phyloP scores from a whole-genome alignment of 2,888 invertebrate species.

The Ochropacha duplaris region DNA sequence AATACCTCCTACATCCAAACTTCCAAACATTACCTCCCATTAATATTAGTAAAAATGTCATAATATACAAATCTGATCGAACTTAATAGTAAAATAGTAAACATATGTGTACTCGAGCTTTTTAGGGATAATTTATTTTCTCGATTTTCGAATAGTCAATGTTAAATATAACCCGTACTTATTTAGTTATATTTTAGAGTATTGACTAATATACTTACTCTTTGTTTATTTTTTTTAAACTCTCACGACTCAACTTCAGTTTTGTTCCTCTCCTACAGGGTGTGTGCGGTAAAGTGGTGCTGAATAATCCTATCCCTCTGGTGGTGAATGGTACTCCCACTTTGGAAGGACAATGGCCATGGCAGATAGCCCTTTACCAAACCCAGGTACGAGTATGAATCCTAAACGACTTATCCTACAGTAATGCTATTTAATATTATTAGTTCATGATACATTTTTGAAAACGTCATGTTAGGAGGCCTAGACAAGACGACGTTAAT shows the following conservation, averaged over 20 bases:
- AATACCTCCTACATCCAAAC: no score
- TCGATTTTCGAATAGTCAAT: background rate
- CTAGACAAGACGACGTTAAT: no score
- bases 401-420: background rate
- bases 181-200: background rate
- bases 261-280: constrained; percentile 38
- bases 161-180: background rate
- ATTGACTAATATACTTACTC: background rate
- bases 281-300: constrained; percentile 76
- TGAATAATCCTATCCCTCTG: constrained; percentile 79
- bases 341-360: constrained; percentile 85
- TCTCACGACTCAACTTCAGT: background rate
- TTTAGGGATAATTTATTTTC: background rate
- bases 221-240: background rate
- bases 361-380: constrained; percentile 86
- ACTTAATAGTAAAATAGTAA: background rate
- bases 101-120: background rate
- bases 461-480: no score
- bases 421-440: no score
- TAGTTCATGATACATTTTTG: no score
- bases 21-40: no score
- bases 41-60: no score
- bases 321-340: constrained; percentile 84
- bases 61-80: background rate
- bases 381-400: constrained; percentile 61